phyloP scores from a whole-genome alignment of 2,113 vertebrate genomes.

The Phrynosoma platyrhinos region DNA sequence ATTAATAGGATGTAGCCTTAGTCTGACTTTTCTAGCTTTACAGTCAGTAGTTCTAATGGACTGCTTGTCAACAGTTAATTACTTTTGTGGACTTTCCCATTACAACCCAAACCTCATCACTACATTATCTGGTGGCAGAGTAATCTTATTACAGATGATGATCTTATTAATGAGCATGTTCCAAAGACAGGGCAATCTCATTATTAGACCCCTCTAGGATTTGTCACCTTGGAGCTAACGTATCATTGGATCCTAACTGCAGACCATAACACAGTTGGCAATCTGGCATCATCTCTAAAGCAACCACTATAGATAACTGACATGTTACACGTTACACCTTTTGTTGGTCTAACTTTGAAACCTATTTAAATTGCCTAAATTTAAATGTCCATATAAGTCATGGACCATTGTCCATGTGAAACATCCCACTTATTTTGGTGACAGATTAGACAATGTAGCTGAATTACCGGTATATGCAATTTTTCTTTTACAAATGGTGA shows the following conservation, averaged over 20 bases:
- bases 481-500: neutral
- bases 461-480: neutral
- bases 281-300: neutral
- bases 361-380: neutral
- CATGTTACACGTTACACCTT: neutral
- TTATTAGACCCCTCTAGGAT: constrained; percentile 75
- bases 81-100: constrained; percentile 73
- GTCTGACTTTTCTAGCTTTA: constrained; percentile 10
- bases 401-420: neutral
- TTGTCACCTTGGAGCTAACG: constrained; percentile 65
- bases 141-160: constrained; percentile 76
- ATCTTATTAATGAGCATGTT: constrained; percentile 77
- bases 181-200: constrained; percentile 74
- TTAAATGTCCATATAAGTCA: neutral
- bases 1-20: neutral
- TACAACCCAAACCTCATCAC: constrained; percentile 57
- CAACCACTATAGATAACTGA: constrained; percentile 30
- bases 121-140: constrained; percentile 71
- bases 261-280: constrained; percentile 30
- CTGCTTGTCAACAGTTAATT: constrained; percentile 65
- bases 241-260: constrained; percentile 51
- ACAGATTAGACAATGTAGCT: neutral
- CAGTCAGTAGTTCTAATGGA: constrained; percentile 19
- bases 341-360: neutral
- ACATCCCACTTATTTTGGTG: neutral